A percentile compares a stretch with the other conserved stretches of the same genome.
Conservation (phyloP, 2,113 vertebrate species). For the Urocitellus parryii region DNA sequence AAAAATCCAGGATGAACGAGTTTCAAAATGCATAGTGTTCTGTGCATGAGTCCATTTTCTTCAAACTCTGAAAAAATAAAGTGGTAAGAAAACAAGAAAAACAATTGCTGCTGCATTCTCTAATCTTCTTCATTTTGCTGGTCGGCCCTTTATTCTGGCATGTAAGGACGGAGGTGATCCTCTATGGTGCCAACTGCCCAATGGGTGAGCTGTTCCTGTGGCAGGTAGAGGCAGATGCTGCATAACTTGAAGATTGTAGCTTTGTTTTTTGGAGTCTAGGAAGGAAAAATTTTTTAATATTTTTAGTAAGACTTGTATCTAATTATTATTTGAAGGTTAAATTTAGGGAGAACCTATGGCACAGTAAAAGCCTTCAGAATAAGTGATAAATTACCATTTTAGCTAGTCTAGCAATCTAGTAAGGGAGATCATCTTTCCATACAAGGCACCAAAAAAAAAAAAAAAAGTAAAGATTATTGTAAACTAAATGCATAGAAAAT, state of each 20-base stretch:
- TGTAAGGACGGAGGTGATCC: constrained; percentile 98
- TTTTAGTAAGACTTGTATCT: not conserved
- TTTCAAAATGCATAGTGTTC: constrained; percentile 95
- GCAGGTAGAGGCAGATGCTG: constrained; percentile 99
- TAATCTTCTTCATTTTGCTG: constrained; percentile 92
- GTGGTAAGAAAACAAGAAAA: constrained; percentile 92
- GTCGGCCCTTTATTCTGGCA: constrained; percentile 96
- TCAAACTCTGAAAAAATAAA: constrained; percentile 91
- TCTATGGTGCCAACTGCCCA: constrained; percentile 98
- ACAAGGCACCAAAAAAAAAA: not conserved
- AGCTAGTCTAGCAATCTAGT: not conserved
- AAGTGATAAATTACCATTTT: not conserved
- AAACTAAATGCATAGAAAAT: not conserved
- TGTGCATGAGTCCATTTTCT: constrained; percentile 98
- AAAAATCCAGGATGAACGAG: constrained; percentile 93
- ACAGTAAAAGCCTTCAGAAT: not conserved
- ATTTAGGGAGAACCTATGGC: not conserved
- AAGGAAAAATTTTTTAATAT: constrained; percentile 52
- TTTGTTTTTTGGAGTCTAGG: constrained; percentile 99
- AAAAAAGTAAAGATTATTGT: not conserved
- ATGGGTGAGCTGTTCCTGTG: constrained; percentile 99
- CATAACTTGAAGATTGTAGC: constrained; percentile 99
- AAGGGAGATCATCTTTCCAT: not conserved
- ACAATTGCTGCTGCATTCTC: constrained; percentile 92
- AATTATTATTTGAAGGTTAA: not conserved